A percentile compares a stretch with the other conserved stretches of the same genome.
phyloP scores from a whole-genome alignment of 2,113 vertebrate species.

The Sebastes schlegelii region DNA sequence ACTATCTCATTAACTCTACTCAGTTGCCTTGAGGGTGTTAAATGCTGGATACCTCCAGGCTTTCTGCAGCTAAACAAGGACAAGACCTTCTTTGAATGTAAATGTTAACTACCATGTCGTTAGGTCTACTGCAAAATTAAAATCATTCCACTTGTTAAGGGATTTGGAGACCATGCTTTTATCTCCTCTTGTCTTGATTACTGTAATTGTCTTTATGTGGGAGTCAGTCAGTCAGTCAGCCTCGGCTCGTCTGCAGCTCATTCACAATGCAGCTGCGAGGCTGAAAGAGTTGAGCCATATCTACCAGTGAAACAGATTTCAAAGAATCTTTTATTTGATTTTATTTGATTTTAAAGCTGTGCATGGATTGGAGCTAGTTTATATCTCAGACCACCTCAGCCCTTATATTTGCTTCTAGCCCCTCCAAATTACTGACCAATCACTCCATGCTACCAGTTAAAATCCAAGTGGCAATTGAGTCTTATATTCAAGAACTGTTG shows the following conservation, averaged over 20 bases:
- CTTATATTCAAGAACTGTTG: not conserved
- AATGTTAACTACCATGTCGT: not conserved
- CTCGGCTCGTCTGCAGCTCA: no score
- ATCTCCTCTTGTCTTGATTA: conserved; percentile 8
- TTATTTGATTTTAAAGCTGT: not conserved
- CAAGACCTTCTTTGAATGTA: not conserved
- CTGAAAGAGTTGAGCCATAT: no score
- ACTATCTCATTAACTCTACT: not conserved
- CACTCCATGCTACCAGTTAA: no score
- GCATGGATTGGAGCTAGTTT: not conserved
- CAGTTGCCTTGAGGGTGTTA: not conserved
- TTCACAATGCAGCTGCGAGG: no score
- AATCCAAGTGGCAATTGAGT: not conserved
- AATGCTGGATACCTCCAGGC: not conserved
- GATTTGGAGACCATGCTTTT: not conserved
- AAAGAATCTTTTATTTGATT: no score
- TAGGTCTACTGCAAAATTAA: not conserved
- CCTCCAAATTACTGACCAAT: no score
- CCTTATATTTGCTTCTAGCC: no score
- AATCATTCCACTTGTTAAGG: not conserved
- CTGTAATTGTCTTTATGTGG: conserved; percentile 13
- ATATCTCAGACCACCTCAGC: not conserved
- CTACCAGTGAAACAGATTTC: no score
- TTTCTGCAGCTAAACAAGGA: not conserved
- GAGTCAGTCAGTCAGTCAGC: not conserved